Evolutionary conservation across 2,113 vertebrate species (phyloP).

Genomic region (Castor canadensis): DNA sequence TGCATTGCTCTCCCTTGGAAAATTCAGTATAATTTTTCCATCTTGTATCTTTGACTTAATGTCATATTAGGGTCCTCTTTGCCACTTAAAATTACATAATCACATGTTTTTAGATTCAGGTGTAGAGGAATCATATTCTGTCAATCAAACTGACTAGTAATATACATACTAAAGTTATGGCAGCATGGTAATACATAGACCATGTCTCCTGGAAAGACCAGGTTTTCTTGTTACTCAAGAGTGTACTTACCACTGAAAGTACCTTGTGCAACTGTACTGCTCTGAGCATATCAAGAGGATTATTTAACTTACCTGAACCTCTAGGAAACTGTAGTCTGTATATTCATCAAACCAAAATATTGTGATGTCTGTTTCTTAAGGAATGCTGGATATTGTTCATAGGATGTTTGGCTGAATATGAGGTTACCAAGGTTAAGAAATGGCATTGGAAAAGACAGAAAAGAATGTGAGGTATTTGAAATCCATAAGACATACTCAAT

Average conservation of each 20-base stretch:
- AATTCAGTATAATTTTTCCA: neutral
- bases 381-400: no score
- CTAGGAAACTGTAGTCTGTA: neutral
- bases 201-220: no score
- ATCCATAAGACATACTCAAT: neutral
- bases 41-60: neutral
- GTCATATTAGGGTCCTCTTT: neutral
- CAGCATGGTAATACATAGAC: no score
- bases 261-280: neutral
- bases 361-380: no score
- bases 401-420: neutral
- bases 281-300: neutral
- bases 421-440: neutral
- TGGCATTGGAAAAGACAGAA: neutral
- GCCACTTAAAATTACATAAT: neutral
- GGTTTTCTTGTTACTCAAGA: no score
- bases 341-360: neutral
- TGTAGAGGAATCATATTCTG: neutral
- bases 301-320: neutral
- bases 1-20: neutral
- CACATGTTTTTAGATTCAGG: neutral
- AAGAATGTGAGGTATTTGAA: neutral
- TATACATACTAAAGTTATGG: no score
- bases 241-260: neutral
- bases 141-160: neutral